These are phyloP conservation scores for Gobionotothen gibberifrons DNA, from an alignment of 2,797 vertebrate genomes.

Conservation along the genomic window DNA sequence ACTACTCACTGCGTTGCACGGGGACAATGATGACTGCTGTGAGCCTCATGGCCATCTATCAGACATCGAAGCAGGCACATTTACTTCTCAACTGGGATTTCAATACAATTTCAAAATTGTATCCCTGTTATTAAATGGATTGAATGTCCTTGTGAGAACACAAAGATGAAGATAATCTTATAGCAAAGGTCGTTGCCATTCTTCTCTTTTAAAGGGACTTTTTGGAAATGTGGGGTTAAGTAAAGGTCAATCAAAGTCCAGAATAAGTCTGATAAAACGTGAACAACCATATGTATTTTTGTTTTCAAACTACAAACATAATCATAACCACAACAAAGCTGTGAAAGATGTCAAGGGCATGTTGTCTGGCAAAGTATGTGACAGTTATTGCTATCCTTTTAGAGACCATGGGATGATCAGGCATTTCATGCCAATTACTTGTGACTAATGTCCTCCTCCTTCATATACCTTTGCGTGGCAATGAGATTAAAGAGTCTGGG, in stretches of 20 bases:
- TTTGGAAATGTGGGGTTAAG: not conserved
- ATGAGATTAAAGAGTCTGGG: slow-evolving; percentile 5
- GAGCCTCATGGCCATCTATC: slow-evolving; percentile 81
- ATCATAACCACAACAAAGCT: slow-evolving; percentile 18
- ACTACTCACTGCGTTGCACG: slow-evolving; percentile 89
- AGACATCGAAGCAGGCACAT: slow-evolving; percentile 58
- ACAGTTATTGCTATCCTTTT: slow-evolving; percentile 36
- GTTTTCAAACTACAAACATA: slow-evolving; percentile 13
- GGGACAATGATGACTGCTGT: slow-evolving; percentile 89
- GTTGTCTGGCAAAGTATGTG: slow-evolving; percentile 30
- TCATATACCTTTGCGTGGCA: not conserved
- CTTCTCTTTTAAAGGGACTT: slow-evolving; percentile 7
- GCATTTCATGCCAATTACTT: slow-evolving; percentile 29
- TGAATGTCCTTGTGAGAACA: slow-evolving; percentile 25
- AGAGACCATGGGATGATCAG: slow-evolving; percentile 46
- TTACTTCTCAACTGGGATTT: slow-evolving; percentile 41
- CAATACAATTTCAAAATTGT: slow-evolving; percentile 24
- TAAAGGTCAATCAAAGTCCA: slow-evolving; percentile 27
- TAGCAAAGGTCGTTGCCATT: not conserved
- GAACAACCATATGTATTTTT: not conserved
- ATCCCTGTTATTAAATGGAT: slow-evolving; percentile 25
- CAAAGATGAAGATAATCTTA: slow-evolving; percentile 2
- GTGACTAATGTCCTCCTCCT: slow-evolving; percentile 13
- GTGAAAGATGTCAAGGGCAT: slow-evolving; percentile 21
- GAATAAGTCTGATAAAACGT: not conserved